Evolutionary conservation across 1,140 invertebrate genomes (phyloP).

Genomic region (Scaptomyza graminum): DNA sequence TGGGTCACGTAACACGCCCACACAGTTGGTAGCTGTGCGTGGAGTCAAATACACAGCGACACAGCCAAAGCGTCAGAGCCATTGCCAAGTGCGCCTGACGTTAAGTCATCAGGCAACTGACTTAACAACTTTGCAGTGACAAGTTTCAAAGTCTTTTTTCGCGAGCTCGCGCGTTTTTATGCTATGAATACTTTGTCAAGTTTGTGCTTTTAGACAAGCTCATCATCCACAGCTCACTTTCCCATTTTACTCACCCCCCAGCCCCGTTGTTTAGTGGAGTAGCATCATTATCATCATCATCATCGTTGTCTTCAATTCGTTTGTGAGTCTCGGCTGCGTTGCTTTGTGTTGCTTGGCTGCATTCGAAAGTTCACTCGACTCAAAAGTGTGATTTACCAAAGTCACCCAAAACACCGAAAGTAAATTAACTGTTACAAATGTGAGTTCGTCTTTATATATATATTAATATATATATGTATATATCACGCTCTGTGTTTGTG

Average conservation of each 20-base stretch:
- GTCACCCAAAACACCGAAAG: conserved; percentile 64
- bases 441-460: neutral
- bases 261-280: neutral
- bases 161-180: conserved; percentile 46
- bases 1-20: conserved; percentile 29
- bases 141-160: conserved; percentile 71
- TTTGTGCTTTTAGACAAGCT: conserved; percentile 71
- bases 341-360: conserved; percentile 17
- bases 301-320: conserved; percentile 27
- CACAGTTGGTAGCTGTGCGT: conserved; percentile 23
- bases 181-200: conserved; percentile 78
- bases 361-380: conserved; percentile 47
- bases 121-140: conserved; percentile 77
- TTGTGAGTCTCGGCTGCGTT: conserved; percentile 25
- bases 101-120: conserved; percentile 75
- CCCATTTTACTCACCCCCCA: neutral
- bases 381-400: conserved; percentile 57
- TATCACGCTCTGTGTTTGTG: neutral
- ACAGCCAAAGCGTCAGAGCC: neutral
- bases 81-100: conserved; percentile 45
- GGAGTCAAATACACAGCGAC: neutral
- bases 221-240: conserved; percentile 43
- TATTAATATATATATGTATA: conserved; percentile 10
- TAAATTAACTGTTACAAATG: conserved; percentile 71
- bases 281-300: conserved; percentile 29